phyloP scores from a whole-genome alignment of 2,113 vertebrate species.

The Eptesicus fuscus region DNA sequence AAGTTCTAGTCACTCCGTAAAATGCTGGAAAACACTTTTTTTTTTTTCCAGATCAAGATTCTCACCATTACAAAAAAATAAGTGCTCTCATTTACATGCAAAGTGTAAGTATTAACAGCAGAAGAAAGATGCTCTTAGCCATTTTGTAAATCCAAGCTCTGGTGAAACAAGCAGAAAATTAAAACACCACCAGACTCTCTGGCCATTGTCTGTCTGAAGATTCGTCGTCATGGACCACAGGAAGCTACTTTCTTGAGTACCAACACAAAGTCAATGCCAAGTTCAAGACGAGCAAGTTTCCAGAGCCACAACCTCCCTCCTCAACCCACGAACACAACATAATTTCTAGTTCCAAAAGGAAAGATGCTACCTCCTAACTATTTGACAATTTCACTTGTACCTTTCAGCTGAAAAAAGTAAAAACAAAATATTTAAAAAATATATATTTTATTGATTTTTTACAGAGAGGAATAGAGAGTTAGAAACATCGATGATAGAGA shows the following conservation, averaged over 20 bases:
- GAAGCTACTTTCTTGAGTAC: neutral
- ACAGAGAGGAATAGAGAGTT: no score
- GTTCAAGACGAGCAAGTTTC: neutral
- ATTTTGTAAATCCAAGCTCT: neutral
- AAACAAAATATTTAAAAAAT: no score
- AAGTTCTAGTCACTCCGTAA: neutral
- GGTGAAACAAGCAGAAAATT: slow-evolving; percentile 1
- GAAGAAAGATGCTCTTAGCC: neutral
- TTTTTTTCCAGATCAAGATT: neutral
- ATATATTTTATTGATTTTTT: no score
- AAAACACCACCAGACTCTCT: neutral
- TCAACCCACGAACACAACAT: neutral
- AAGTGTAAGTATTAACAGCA: neutral
- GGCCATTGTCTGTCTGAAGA: neutral
- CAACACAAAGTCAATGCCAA: neutral
- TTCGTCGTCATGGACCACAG: neutral
- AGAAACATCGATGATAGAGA: no score
- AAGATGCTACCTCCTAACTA: neutral
- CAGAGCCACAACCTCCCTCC: neutral
- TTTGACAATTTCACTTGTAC: neutral
- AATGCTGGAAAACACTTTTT: neutral
- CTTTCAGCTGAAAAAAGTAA: neutral
- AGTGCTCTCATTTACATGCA: neutral
- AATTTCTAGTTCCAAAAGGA: neutral
- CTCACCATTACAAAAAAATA: neutral